These are phyloP conservation scores for Charaxes varanes DNA, from an alignment of 1,140 invertebrate genomes.

Conservation along the genomic window DNA sequence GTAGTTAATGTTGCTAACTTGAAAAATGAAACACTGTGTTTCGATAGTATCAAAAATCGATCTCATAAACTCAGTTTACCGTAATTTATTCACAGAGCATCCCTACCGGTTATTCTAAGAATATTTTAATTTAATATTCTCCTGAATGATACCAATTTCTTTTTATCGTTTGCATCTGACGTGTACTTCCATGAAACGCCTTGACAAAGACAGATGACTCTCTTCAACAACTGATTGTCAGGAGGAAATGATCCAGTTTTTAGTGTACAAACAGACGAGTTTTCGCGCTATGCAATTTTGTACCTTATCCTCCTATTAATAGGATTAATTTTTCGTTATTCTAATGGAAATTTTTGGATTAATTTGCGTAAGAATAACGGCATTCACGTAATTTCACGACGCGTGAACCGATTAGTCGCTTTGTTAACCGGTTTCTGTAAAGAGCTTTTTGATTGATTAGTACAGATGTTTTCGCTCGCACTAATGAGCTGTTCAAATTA, in stretches of 20 bases:
- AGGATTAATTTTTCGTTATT: slow-evolving; percentile 2
- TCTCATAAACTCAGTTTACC: too few relatives aligned
- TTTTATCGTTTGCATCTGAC: slow-evolving; percentile 22
- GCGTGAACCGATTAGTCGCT: slow-evolving; percentile 21
- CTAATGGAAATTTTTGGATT: slow-evolving; percentile 4
- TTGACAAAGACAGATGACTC: slow-evolving; percentile 20
- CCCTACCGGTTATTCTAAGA: background rate
- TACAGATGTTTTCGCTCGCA: slow-evolving; percentile 3
- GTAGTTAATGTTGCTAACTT: too few relatives aligned
- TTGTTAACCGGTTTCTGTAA: slow-evolving; percentile 13
- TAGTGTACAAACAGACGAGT: slow-evolving; percentile 17
- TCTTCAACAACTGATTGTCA: slow-evolving; percentile 17
- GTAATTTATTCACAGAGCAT: background rate
- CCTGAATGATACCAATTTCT: slow-evolving; percentile 18
- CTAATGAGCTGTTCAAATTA: too few relatives aligned
- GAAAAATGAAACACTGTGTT: too few relatives aligned
- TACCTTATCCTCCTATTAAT: background rate
- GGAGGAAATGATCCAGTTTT: slow-evolving; percentile 22
- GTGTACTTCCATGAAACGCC: slow-evolving; percentile 11
- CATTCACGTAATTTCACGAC: slow-evolving; percentile 15
- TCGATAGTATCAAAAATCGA: too few relatives aligned
- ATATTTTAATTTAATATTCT: slow-evolving; percentile 9
- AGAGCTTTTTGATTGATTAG: slow-evolving; percentile 16
- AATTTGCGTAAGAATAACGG: slow-evolving; percentile 21
- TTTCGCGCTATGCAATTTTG: background rate